Conservation (phyloP, 2,888 invertebrate genomes). For the Lasioglossum marginatum region DNA sequence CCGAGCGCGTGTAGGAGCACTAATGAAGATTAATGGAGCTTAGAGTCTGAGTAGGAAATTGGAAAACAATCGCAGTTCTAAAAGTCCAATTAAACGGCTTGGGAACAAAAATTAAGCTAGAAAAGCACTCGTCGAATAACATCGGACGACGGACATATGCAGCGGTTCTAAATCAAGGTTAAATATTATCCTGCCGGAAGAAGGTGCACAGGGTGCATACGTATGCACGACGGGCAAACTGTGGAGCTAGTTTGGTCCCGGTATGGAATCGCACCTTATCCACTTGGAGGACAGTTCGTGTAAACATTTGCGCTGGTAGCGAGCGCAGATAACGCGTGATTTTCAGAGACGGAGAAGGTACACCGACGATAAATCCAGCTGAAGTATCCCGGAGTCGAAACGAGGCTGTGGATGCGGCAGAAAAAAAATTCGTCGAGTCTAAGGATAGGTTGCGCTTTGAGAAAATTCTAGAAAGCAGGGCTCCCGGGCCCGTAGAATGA, state of each 20-base stretch:
- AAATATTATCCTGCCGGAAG: neutral
- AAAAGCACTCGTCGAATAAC: neutral
- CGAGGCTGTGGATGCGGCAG: neutral
- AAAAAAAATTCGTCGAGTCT: slow-evolving; percentile 11
- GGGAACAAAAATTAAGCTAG: neutral
- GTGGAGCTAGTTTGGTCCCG: neutral
- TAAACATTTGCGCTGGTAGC: neutral
- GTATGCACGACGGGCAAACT: neutral
- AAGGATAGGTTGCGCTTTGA: slow-evolving; percentile 17
- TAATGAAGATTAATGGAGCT: neutral
- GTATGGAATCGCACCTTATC: neutral
- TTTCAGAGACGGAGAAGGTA: neutral
- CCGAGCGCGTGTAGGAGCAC: neutral
- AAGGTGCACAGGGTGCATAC: neutral
- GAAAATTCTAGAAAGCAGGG: neutral
- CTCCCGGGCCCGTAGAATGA: slow-evolving; percentile 7
- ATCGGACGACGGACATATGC: neutral
- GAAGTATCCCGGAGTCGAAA: slow-evolving; percentile 1
- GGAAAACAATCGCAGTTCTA: neutral
- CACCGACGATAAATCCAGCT: neutral
- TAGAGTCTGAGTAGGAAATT: neutral
- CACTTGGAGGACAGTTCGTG: neutral
- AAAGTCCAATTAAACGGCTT: neutral
- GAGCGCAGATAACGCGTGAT: neutral
- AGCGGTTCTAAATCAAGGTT: neutral